Conservation (phyloP, 2,888 invertebrate species). For the Encarsia formosa region DNA sequence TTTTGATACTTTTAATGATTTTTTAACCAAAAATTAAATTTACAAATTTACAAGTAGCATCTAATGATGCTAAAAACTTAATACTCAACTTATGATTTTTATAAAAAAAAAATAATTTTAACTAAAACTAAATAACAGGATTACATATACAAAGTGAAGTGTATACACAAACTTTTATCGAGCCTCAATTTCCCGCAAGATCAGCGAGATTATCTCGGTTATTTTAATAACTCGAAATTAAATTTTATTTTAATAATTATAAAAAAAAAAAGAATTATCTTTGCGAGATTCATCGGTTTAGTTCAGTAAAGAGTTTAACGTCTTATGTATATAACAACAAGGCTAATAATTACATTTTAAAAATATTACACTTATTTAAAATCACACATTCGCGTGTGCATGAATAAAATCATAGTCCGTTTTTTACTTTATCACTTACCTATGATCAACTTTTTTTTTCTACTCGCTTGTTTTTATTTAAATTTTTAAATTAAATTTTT, state of each 20-base stretch:
- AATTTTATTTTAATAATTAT: slow-evolving; percentile 11
- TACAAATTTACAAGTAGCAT: slow-evolving; percentile 21
- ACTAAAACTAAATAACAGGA: no score
- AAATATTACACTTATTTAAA: slow-evolving; percentile 49
- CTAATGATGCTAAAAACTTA: no score
- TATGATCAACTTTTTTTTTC: neutral
- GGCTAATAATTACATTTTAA: slow-evolving; percentile 48
- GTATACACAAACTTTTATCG: slow-evolving; percentile 15
- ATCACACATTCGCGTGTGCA: slow-evolving; percentile 40
- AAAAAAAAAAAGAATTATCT: slow-evolving; percentile 17
- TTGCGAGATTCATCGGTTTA: slow-evolving; percentile 13
- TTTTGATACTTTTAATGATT: no score
- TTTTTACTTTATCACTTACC: neutral
- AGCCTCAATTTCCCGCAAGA: slow-evolving; percentile 31
- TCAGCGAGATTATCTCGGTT: slow-evolving; percentile 33
- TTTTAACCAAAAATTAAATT: slow-evolving; percentile 7
- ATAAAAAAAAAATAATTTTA: no score
- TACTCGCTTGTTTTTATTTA: neutral
- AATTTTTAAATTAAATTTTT: no score
- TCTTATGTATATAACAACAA: slow-evolving; percentile 53
- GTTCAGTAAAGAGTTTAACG: slow-evolving; percentile 41
- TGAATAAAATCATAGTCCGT: slow-evolving; percentile 24
- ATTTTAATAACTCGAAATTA: slow-evolving; percentile 5
- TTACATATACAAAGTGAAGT: no score
- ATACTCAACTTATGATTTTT: no score